Base-by-base conservation (phyloP, 2,797 vertebrate genomes). In the Cygnus olor region DNA sequence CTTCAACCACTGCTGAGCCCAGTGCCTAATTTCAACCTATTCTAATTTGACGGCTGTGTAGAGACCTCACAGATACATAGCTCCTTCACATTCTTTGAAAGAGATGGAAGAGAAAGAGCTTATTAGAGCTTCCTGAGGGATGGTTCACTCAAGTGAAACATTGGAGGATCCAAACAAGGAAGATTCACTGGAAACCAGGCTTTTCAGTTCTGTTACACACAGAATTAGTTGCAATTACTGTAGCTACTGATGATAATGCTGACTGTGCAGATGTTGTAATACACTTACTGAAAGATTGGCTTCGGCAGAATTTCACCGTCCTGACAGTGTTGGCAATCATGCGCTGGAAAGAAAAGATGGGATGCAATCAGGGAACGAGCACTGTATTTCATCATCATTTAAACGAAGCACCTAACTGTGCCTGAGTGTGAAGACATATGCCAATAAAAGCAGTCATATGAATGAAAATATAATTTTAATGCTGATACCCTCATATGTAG, bases 241-340 rank as follows among this genome's bases (percentile, higher is more conserved):
- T 88, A 90, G 93, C 91, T 93, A 68, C 71, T 89, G 95, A 93
- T 56, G 85, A 25, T 71, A 77, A 85, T 30, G 77, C 78, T 45
- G 73, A 92, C 36, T 40, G 14, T 73, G 64, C 42, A 84, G 71
- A 88, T 70, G 92, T 61, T 86, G 69, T 16, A 76, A 65, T 40
- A 81, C 92, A 98, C 99, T 99, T 98, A 99, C 99, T 99, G 98
- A 99, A 99, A 32, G 98, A 98, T 18, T 99, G 98, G 97, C 99
- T 99, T 88, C 99, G 97, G 95, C 99, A 99, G 98, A 98, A 98
- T 98, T 98, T 98, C 97, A 99, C 98, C 77, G 98, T 99, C 98
- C 99, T 98, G 94, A 99, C 98, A 22, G 99, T 99, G 93, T 98
- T 99, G 54, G 99, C 99, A 89, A 99, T 99, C 99, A 99, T 99